Conservation (phyloP, 1,140 invertebrate species). For the Drosophila sp. region DNA sequence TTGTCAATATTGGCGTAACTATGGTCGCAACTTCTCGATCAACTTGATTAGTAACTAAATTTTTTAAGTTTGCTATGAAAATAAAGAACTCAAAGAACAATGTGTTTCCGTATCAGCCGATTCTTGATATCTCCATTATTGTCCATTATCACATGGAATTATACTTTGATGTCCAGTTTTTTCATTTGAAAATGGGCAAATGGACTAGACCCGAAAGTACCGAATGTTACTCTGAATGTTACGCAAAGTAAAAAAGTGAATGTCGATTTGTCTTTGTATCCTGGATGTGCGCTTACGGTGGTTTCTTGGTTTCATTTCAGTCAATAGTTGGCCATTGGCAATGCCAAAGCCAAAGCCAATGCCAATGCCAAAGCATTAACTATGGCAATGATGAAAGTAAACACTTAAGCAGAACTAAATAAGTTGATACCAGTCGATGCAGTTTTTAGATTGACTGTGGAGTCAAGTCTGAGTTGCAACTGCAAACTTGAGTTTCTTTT, state of each 20-base stretch:
- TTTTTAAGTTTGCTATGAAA: too few species aligned
- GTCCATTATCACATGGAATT: too few species aligned
- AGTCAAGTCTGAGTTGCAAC: conserved; percentile 19
- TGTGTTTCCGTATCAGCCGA: too few species aligned
- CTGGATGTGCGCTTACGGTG: conserved; percentile 34
- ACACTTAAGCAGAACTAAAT: conserved; percentile 60
- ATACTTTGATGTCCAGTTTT: too few species aligned
- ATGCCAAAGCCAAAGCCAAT: neutral
- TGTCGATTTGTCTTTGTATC: conserved; percentile 26
- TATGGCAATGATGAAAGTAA: conserved; percentile 56
- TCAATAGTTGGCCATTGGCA: conserved; percentile 47
- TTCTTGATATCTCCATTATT: too few species aligned
- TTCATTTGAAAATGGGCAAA: neutral
- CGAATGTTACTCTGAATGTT: conserved; percentile 3
- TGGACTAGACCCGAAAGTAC: conserved; percentile 28
- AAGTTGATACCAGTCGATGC: conserved; percentile 45
- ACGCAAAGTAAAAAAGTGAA: conserved; percentile 41
- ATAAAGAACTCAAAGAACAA: too few species aligned
- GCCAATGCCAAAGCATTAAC: conserved; percentile 28
- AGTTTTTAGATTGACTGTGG: neutral
- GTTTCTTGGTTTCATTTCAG: conserved; percentile 12
- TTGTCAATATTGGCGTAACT: too few species aligned
- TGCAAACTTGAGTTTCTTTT: conserved; percentile 43
- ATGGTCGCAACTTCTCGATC: too few species aligned
- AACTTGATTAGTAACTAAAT: too few species aligned